A percentile compares a stretch with the other conserved stretches of the same genome.
Conservation (phyloP, 37 sponge, comb jelly and placozoan species). For the Mnemiopsis leidyi region DNA sequence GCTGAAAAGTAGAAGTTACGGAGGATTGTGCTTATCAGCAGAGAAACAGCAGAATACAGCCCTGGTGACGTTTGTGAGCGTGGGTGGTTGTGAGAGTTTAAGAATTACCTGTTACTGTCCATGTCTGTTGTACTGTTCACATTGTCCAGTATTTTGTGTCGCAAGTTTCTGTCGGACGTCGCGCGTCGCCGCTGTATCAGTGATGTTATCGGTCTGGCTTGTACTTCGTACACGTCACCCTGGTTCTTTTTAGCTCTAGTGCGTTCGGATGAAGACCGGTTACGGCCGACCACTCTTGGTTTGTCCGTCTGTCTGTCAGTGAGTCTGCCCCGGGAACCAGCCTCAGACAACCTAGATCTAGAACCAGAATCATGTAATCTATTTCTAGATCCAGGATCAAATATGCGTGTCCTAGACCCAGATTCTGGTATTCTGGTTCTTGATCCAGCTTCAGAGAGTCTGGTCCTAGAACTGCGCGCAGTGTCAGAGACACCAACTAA, state of each 20-base stretch:
- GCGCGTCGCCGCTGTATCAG: conserved; percentile 18
- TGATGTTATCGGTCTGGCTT: not conserved
- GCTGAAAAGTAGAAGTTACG: conserved; percentile 1
- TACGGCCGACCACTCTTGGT: not conserved
- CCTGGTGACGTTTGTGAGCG: too few relatives aligned
- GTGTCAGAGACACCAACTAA: too few relatives aligned
- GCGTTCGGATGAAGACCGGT: not conserved
- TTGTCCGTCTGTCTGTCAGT: not conserved
- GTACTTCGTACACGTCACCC: not conserved
- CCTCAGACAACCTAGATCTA: not conserved
- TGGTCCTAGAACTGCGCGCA: not conserved
- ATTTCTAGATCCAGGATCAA: not conserved
- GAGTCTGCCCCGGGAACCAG: not conserved
- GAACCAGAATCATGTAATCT: not conserved
- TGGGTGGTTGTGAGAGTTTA: not conserved
- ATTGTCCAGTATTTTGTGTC: not conserved
- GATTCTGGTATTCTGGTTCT: not conserved
- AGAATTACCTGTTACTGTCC: not conserved
- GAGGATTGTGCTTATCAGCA: not conserved
- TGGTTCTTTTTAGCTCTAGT: not conserved
- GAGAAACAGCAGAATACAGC: not conserved
- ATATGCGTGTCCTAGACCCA: not conserved
- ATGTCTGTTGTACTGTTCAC: not conserved
- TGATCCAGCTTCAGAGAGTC: not conserved
- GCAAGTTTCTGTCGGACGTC: not conserved